These are phyloP conservation scores for Brachirus orientalis DNA, from an alignment of 2,113 vertebrate genomes.

Conservation along the genomic window DNA sequence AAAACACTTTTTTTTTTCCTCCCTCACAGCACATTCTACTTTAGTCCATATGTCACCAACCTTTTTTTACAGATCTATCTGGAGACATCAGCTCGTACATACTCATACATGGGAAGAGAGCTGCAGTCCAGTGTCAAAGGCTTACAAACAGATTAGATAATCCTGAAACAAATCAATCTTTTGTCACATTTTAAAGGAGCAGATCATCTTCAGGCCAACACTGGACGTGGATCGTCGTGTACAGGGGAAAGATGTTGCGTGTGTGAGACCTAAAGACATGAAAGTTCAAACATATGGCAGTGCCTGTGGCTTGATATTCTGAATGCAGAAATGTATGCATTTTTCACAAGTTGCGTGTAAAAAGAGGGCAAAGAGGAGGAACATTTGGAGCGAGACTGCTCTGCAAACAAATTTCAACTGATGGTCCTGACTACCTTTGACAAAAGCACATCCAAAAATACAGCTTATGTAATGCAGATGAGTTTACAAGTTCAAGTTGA, in stretches of 20 bases:
- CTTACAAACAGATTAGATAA: too few species aligned
- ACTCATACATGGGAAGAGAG: too few species aligned
- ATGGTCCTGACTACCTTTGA: neutral
- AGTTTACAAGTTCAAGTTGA: neutral
- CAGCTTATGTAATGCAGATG: neutral
- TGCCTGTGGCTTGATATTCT: slow-evolving; percentile 24
- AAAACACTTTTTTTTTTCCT: too few species aligned
- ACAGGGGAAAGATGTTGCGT: neutral
- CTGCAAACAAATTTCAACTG: slow-evolving; percentile 18
- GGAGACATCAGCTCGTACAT: too few species aligned
- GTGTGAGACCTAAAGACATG: slow-evolving; percentile 17
- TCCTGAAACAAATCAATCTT: too few species aligned
- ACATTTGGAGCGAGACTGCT: slow-evolving; percentile 3
- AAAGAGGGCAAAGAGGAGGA: slow-evolving; percentile 4
- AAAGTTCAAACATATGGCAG: slow-evolving; percentile 38
- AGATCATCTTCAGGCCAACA: too few species aligned
- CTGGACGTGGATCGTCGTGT: neutral
- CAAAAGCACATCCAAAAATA: slow-evolving; percentile 10
- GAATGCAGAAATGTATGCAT: slow-evolving; percentile 27
- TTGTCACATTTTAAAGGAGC: too few species aligned
- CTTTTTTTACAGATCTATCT: too few species aligned
- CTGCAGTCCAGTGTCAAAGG: too few species aligned
- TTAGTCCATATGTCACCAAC: too few species aligned
- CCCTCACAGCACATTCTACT: too few species aligned
- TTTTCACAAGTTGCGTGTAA: slow-evolving; percentile 24